phyloP scores from a whole-genome alignment of 2,797 vertebrate species.

The Ctenosaura bakeri region DNA sequence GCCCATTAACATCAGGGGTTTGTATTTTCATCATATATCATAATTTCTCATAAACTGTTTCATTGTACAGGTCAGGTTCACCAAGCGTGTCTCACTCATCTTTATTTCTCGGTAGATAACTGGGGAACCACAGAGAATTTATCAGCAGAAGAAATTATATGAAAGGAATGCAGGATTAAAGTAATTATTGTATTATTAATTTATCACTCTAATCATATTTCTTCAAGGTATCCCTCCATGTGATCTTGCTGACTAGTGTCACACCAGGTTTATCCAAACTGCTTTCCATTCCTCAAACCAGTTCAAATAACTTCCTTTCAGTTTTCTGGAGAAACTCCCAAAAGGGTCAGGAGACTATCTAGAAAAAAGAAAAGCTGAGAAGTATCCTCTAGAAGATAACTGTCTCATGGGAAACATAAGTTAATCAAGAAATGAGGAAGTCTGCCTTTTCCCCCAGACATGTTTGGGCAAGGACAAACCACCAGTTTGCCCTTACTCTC shows the following conservation, averaged over 20 bases:
- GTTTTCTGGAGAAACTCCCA: not conserved
- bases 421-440: conserved; percentile 31
- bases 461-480: conserved; percentile 31
- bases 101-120: conserved; percentile 63
- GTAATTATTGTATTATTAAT: conserved; percentile 23
- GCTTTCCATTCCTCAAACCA: not conserved
- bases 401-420: not conserved
- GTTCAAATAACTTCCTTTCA: not conserved
- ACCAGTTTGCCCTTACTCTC: not conserved
- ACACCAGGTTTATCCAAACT: not conserved
- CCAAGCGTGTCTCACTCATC: conserved; percentile 60
- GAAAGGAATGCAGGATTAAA: conserved; percentile 55
- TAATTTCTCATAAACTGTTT: conserved; percentile 76
- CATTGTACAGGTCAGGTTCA: conserved; percentile 56
- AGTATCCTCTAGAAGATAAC: conserved; percentile 24
- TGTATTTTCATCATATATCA: conserved; percentile 75
- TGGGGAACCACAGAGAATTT: conserved; percentile 29
- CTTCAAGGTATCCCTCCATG: not conserved
- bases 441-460: not conserved
- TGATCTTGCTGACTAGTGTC: not conserved
- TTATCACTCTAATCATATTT: conserved; percentile 9
- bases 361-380: not conserved
- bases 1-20: conserved; percentile 75
- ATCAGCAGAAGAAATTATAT: conserved; percentile 50
- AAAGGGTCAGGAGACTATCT: not conserved